Base-by-base conservation (phyloP, 2,797 vertebrate genomes). In the Jordanella pulchra region DNA sequence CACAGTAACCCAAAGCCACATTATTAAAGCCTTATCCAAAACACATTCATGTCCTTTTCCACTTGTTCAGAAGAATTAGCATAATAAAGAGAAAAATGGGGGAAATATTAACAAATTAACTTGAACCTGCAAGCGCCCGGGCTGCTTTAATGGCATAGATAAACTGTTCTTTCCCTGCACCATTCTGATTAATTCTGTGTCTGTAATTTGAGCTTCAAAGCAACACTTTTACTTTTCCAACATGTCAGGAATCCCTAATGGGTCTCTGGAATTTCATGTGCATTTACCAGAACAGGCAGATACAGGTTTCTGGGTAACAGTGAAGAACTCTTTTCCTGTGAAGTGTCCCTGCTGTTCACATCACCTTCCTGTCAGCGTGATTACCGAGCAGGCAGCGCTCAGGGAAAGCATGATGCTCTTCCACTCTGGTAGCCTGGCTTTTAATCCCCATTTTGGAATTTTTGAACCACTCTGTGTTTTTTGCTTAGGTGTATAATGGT, bases 361-460 rank as follows among this genome's bases (percentile, higher is more conserved):
- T 87, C 83, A 79, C 71, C 77, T 71, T 72, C 67, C 86, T 50
- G 65, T 82, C 84, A 77, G 73, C 73, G 76, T 87, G 79, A 91
- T 89, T 89, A 89, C 75, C 75, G 76, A 67, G 54, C 44, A 47
- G 86, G 78, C 76, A 67, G 77, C 72, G 77, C 69, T 71, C 80
- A 65, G 82, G 73, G 51, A 63, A n/a, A 32, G 45, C 30, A 39
- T 48, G 64, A 25, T 73, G 69, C 75, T 65, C 56, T 72, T 21
- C 44, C 25, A 21, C 50, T 71, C 54, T 54, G 55, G 65, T 23
- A 39, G 65, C 25, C 63, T 67, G 48, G 66, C 42, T 71, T 27
- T 72, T 67, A 45, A 55, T 65, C 65, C 61, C 69, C 60, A 44
- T 58, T 63, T 79, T 58, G 69, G 61, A 73, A 18, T 82, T 79